Evolutionary conservation across 2,797 vertebrate genomes (phyloP).

Genomic region (Syngnathus acus): DNA sequence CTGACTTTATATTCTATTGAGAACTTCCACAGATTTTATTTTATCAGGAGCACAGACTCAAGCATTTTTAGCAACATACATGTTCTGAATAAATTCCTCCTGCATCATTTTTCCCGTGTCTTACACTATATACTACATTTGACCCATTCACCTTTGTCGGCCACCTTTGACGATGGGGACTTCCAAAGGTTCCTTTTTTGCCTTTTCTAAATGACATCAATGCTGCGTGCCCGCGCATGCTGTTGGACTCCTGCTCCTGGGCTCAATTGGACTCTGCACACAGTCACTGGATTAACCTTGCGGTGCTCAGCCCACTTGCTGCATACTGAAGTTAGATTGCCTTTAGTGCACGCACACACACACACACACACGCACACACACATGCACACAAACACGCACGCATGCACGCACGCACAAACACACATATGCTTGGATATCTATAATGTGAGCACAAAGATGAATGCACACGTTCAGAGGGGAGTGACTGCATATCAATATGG

Average conservation of each 20-base stretch:
- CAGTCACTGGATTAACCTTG: slow-evolving; percentile 43
- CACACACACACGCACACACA: background rate
- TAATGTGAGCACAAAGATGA: slow-evolving; percentile 4
- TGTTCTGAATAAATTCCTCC: slow-evolving; percentile 6
- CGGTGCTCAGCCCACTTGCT: slow-evolving; percentile 14
- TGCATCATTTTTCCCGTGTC: background rate
- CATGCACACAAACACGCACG: background rate
- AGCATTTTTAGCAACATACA: slow-evolving; percentile 9
- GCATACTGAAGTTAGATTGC: slow-evolving; percentile 30
- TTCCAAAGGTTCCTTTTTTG: slow-evolving; percentile 9
- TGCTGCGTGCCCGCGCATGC: slow-evolving; percentile 26
- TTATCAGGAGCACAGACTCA: slow-evolving; percentile 14
- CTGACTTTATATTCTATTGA: slow-evolving; percentile 17
- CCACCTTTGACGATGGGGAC: slow-evolving; percentile 9
- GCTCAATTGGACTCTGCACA: slow-evolving; percentile 33
- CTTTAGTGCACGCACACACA: background rate
- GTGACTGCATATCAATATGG: slow-evolving; percentile 19
- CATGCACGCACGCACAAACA: background rate
- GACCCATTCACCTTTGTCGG: slow-evolving; percentile 19
- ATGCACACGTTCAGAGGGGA: background rate
- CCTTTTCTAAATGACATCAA: slow-evolving; percentile 16
- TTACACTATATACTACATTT: slow-evolving; percentile 15
- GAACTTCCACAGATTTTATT: slow-evolving; percentile 9
- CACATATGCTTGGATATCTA: background rate
- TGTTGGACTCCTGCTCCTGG: slow-evolving; percentile 6